Evolutionary conservation across 2,888 invertebrate species (phyloP), one percentile per base, ranked within the genome.

Genomic region (Hypselothyrea guttata): DNA sequence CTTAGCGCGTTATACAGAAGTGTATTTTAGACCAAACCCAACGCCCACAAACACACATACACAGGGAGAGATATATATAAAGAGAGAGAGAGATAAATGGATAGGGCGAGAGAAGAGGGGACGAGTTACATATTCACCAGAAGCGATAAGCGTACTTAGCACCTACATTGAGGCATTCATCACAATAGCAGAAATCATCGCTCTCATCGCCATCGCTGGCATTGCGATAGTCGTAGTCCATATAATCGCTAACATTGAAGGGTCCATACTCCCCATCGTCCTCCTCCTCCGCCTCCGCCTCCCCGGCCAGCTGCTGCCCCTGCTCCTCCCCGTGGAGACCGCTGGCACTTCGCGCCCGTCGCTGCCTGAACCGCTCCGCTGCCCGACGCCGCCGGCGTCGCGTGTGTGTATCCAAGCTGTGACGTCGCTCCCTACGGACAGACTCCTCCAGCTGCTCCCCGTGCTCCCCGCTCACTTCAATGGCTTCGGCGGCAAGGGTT

Each of bases 141-240:
- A 22, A 5, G 22, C 47, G 59, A 38, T 58, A 22, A 58, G 33
- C 22, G 42, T 22, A 5, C 5, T 22, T 22, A 22, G 11, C 54
- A 87, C 89, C 67, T 88, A 91, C 90, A 84, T 90, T 89, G 71
- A 91, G 86, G 88, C 95, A 95, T 84, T 94, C 94, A 91, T 95
- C 94, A 91, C 95, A 95, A 91, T 92, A 94, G 91, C 94, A 95
- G 88, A 93, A 91, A 86, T 93, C 93, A 90, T 94, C 93, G 86
- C 91, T 92, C 68, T 89, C 90, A 68, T 77, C 82, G 46, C 77
- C 78, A 90, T 93, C 93, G 86, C 91, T 93, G 71, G 67, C 79
- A 52, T 79, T 73, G 41, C 63, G 73, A 48, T 65, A 63, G 38
- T 67, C 67, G 42, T 71, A 60, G 49, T 82, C 69, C 47, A 60